Evolutionary conservation across 2,888 invertebrate species (phyloP).

Genomic region (Trichopoda pennipes): DNA sequence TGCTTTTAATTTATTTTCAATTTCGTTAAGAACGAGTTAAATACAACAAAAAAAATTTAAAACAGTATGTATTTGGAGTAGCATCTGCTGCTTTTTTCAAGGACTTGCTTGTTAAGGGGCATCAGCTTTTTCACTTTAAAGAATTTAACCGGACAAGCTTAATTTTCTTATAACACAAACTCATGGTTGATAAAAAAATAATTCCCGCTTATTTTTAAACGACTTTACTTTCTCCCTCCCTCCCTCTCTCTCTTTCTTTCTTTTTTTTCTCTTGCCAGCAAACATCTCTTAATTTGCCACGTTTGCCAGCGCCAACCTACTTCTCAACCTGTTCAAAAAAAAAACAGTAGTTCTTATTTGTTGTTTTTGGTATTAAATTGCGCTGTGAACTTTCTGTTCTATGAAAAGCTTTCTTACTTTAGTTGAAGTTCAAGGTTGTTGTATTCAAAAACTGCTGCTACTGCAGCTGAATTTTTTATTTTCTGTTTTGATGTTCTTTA

Average conservation of each 20-base stretch:
- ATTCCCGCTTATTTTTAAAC: constrained; percentile 17
- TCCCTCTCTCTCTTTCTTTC: background rate
- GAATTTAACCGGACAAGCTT: constrained; percentile 36
- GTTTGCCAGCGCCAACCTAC: background rate
- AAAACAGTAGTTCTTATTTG: background rate
- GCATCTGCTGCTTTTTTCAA: constrained; percentile 4
- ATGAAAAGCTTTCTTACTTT: constrained; percentile 55
- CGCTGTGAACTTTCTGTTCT: constrained; percentile 53
- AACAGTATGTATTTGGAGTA: background rate
- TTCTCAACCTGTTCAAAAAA: too few relatives aligned
- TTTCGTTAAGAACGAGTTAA: too few relatives aligned
- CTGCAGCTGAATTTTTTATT: background rate
- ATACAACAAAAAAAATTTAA: background rate
- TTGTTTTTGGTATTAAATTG: constrained; percentile 27
- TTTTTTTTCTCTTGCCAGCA: background rate
- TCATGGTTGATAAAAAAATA: constrained; percentile 60
- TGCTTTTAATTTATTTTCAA: too few relatives aligned
- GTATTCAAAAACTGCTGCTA: constrained; percentile 44
- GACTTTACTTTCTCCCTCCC: background rate
- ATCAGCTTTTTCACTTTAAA: background rate
- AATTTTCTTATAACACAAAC: constrained; percentile 41
- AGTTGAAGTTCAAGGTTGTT: constrained; percentile 78
- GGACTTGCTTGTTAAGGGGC: constrained; percentile 2
- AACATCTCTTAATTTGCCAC: constrained; percentile 2
- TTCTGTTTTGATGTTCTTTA: background rate